Evolutionary conservation across 2,797 vertebrate genomes (phyloP), one percentile per base, ranked within the genome.

Genomic region (Poeciliopsis gracilis): DNA sequence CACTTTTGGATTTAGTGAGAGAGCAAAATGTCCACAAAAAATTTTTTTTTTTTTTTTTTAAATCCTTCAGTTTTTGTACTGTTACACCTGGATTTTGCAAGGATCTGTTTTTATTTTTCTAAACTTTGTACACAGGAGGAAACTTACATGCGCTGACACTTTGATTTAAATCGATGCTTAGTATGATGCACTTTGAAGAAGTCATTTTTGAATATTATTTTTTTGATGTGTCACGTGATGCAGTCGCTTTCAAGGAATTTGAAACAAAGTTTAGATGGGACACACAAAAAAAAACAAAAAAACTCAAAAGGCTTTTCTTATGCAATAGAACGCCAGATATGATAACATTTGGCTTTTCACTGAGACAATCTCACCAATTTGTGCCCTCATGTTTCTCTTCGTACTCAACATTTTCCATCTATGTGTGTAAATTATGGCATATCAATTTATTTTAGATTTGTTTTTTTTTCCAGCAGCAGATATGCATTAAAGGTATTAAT

Each of bases 1-100:
- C 93, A 95, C 94, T 93, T 95, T 95, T 93, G 90, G 80, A 91
- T 93, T 87, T 88, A 93, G 89, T 85, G 77, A 93, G 78, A 76
- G 86, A 90, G 86, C 79, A 83, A 77, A 84, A 83, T 87, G 84
- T 92, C 80, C 88, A 88, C 72, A 8, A 53, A 89, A 75, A 87
- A n/a, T n/a, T n/a, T n/a, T n/a, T n/a, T n/a, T n/a, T n/a, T n/a
- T n/a, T n/a, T n/a, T n/a, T n/a, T n/a, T n/a, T n/a, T n/a, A n/a
- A n/a, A n/a, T 81, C 36, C 0, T 81, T 87, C 81, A 25, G 66
- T 89, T 90, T 87, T 85, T 86, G n/a, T 38, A 83, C 87, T 88
- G 82, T 93, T 82, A 82, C 88, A 90, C 87, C 72, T 81, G 85
- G 67, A 57, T 87, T 83, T 88, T 84, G 71, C 77, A 73, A 73